Evolutionary conservation across 2,888 invertebrate species (phyloP).

Genomic region (Nymphalis c-album): DNA sequence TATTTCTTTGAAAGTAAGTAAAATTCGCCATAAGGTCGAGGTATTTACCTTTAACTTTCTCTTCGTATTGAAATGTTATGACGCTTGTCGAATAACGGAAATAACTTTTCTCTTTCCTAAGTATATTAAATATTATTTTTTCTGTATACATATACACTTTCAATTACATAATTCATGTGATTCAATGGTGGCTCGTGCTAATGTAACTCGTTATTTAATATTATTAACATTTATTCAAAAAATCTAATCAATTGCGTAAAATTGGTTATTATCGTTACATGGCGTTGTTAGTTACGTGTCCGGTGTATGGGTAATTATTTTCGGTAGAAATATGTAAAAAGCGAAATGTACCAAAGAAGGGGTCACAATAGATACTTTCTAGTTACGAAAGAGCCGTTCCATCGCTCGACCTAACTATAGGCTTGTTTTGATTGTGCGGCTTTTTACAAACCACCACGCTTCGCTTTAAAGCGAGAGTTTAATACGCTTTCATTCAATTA

Average conservation of each 20-base stretch:
- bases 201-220: not conserved
- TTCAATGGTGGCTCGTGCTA: conserved; percentile 12
- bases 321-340: conserved; percentile 39
- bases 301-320: conserved; percentile 31
- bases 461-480: conserved; percentile 14
- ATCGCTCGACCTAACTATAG: conserved; percentile 52
- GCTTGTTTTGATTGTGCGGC: conserved; percentile 47
- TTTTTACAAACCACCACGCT: conserved; percentile 21
- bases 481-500: conserved; percentile 21
- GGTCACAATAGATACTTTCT: conserved; percentile 63
- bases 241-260: conserved; percentile 28
- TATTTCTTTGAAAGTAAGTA: conserved; percentile 17
- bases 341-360: conserved; percentile 35
- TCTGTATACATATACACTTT: conserved; percentile 28
- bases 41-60: conserved; percentile 43
- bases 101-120: conserved; percentile 35
- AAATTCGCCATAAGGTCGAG: conserved; percentile 29
- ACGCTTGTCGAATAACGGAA: conserved; percentile 37
- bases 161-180: conserved; percentile 29
- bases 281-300: conserved; percentile 28
- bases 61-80: conserved; percentile 42
- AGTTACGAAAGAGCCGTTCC: conserved; percentile 61
- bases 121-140: conserved; percentile 32
- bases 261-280: conserved; percentile 22
- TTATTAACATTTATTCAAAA: not conserved